Evolutionary conservation across 2,113 vertebrate genomes (phyloP).

Genomic region (Gallinago media): DNA sequence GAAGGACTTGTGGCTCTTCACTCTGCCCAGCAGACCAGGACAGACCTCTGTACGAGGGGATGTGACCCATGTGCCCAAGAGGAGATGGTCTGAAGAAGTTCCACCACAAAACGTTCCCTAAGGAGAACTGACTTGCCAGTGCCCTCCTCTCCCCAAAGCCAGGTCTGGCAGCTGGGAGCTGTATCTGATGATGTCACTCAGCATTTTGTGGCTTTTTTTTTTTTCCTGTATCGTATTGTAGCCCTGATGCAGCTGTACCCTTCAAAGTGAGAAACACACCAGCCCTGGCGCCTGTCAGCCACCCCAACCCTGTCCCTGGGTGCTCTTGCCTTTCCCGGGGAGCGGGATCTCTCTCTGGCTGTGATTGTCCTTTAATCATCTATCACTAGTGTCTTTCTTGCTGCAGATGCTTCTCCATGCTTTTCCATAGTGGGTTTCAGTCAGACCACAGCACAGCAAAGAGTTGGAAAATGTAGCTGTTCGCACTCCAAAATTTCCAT

Average conservation of each 20-base stretch:
- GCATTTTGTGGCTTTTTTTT: not conserved
- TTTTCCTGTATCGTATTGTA: not conserved
- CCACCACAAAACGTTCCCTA: not conserved
- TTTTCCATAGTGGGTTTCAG: not conserved
- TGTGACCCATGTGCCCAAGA: not conserved
- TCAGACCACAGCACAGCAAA: not conserved
- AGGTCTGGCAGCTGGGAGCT: not conserved
- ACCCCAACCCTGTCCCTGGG: not conserved
- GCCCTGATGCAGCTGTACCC: not conserved
- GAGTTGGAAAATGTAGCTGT: not conserved
- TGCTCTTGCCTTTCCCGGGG: not conserved
- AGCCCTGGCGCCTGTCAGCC: not conserved
- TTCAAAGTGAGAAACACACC: not conserved
- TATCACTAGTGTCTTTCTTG: not conserved
- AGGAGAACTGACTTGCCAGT: not conserved
- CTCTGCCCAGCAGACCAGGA: not conserved
- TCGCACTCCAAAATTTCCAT: not conserved
- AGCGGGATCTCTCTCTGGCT: rapidly evolving
- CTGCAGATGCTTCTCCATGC: not conserved
- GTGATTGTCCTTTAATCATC: not conserved
- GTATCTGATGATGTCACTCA: rapidly evolving
- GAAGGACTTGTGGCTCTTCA: not conserved
- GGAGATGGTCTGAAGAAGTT: not conserved
- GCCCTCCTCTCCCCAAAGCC: not conserved
- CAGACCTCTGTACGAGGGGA: not conserved